Conservation (phyloP, 64 coral and sea anemone species). For the Porites lutea region DNA sequence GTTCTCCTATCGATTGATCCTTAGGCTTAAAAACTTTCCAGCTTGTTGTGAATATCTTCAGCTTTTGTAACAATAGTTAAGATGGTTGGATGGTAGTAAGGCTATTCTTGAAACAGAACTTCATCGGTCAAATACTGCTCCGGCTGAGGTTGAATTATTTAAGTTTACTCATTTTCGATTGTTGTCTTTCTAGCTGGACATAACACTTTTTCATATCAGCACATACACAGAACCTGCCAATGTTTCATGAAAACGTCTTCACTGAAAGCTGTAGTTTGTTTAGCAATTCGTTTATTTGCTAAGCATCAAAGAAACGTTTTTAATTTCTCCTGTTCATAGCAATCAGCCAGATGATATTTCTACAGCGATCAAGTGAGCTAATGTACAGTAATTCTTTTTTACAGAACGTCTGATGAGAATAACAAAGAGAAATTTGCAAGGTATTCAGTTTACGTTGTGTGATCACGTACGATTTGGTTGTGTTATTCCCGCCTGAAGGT, state of each 20-base stretch:
- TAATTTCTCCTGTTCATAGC: background rate
- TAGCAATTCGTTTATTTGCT: background rate
- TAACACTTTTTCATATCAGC: background rate
- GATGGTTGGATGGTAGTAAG: background rate
- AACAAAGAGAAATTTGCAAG: conserved; percentile 74
- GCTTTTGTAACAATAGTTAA: background rate
- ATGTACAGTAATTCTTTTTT: background rate
- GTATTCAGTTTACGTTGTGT: conserved; percentile 13
- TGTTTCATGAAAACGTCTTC: too few relatives aligned
- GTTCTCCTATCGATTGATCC: background rate
- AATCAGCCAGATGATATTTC: background rate
- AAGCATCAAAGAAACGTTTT: too few relatives aligned
- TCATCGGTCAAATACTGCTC: background rate
- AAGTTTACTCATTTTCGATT: conserved; percentile 13
- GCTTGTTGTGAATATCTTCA: background rate
- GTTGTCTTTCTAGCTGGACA: background rate
- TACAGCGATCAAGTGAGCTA: background rate
- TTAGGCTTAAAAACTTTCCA: background rate
- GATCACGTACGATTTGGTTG: conserved; percentile 1
- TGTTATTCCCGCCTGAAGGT: background rate
- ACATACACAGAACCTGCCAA: too few relatives aligned
- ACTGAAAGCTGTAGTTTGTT: background rate
- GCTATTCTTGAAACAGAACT: conserved; percentile 1
- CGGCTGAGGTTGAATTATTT: background rate
- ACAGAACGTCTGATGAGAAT: conserved; percentile 36